Percentiles rank a stretch among this genome's conserved stretches.
Conservation (phyloP, 2,113 vertebrate species). For the Charadrius vociferus region DNA sequence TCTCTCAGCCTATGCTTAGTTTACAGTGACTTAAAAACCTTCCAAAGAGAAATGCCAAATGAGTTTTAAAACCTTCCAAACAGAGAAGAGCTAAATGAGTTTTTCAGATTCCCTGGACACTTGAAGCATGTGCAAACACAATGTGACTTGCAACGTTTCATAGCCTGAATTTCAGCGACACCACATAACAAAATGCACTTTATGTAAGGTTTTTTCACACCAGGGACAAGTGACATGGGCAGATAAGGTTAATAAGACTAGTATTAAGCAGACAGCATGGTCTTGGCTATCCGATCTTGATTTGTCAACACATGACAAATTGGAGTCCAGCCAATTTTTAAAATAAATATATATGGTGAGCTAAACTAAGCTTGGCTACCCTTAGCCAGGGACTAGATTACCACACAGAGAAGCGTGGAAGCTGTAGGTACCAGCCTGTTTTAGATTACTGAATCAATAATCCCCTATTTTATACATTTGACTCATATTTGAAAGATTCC, state of each 20-base stretch:
- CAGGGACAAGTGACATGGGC: neutral
- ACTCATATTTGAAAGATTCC: neutral
- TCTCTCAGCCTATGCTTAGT: neutral
- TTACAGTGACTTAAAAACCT: constrained; percentile 33
- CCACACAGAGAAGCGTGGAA: neutral
- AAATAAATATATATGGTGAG: neutral
- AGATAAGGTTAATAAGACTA: neutral
- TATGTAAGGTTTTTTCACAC: neutral
- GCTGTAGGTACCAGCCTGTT: neutral
- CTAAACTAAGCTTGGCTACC: neutral
- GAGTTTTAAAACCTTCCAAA: constrained; percentile 55
- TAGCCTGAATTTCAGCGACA: neutral
- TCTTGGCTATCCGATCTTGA: neutral
- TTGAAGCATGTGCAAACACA: neutral
- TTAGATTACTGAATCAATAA: neutral
- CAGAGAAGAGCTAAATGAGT: constrained; percentile 21
- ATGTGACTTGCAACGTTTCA: neutral
- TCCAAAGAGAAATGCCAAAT: constrained; percentile 31
- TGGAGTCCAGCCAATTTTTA: neutral
- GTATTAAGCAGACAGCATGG: neutral
- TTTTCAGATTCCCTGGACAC: constrained; percentile 54
- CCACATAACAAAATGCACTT: neutral
- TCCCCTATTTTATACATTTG: neutral
- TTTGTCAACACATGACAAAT: neutral
- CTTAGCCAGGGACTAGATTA: neutral